Evolutionary conservation across 2,888 invertebrate species (phyloP), one percentile per base, ranked within the genome.

Genomic region (Scaeva pyrastri): DNA sequence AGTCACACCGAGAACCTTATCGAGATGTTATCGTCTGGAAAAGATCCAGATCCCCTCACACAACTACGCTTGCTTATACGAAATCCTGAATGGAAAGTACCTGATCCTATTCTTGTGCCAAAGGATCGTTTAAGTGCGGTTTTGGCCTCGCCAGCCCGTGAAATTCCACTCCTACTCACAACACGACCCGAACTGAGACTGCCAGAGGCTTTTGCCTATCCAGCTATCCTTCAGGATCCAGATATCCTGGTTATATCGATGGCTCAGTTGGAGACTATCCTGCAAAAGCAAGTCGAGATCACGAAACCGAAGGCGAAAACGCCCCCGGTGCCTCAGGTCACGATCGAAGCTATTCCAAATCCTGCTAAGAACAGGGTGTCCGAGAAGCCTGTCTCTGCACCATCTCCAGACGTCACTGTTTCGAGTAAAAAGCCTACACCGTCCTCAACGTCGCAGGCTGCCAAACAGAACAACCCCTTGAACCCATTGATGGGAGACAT

Each of bases 21-120:
- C 43, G 93, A 94, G 83, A 88, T 94, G 70, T 88, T 94, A n/a
- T 93, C 92, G 12, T 90, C 93, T 41, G 91, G 89, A 19, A 93
- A 94, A 43, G 94, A 94, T 89, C 93, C 93, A n/a, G 94, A 94
- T 90, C 95, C 97, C 0, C 90, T 96, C 7, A 95, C 95, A 79
- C 97, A 97, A 90, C 93, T 97, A 10, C 95, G 95, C 88, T 94
- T 95, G 90, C 93, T 97, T 26, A 94, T 96, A 83, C 93, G 94
- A 62, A 95, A 95, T 89, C 93, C 95, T 8, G 94, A 95, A 88
- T 94, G 96, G 90, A 94, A 95, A 90, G 94, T 97, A 90, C 97
- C 97, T 52, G 97, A 97, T 93, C 97, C 97, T 11, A 93, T 97
- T 89, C 92, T 97, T 82, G 95, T 97, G 85, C 97, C 97, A 68